phyloP scores from a whole-genome alignment of 2,797 vertebrate species.

The Melanotaenia trifasciata region DNA sequence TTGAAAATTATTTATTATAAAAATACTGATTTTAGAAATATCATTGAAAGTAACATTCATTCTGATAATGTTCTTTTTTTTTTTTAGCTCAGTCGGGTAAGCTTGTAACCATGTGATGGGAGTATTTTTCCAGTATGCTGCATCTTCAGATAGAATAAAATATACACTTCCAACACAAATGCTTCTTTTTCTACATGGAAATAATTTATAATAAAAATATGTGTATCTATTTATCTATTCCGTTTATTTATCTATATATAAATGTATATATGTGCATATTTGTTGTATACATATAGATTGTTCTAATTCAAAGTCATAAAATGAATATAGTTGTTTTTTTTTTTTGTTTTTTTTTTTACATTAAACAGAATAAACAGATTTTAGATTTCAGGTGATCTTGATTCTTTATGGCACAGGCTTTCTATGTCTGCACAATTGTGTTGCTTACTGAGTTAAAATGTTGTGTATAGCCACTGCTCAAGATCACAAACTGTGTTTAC shows the following conservation, averaged over 20 bases:
- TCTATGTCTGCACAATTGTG: neutral
- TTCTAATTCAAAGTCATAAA: no score
- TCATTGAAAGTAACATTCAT: conserved; percentile 1
- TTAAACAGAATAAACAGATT: no score
- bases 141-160: neutral
- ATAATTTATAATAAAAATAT: no score
- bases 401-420: neutral
- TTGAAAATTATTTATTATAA: neutral
- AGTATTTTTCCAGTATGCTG: neutral
- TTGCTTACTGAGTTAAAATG: neutral
- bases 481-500: neutral
- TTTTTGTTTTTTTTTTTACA: no score
- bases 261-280: no score
- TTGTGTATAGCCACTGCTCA: neutral
- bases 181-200: no score
- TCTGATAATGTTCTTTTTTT: neutral
- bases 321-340: no score
- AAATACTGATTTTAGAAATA: conserved; percentile 3
- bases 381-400: neutral
- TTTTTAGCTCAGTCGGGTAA: neutral
- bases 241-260: no score
- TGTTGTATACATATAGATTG: no score
- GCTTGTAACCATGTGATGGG: neutral
- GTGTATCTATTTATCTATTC: no score
- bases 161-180: no score